Conservation (phyloP, 2,888 invertebrate genomes). For the Cloeon dipterum region DNA sequence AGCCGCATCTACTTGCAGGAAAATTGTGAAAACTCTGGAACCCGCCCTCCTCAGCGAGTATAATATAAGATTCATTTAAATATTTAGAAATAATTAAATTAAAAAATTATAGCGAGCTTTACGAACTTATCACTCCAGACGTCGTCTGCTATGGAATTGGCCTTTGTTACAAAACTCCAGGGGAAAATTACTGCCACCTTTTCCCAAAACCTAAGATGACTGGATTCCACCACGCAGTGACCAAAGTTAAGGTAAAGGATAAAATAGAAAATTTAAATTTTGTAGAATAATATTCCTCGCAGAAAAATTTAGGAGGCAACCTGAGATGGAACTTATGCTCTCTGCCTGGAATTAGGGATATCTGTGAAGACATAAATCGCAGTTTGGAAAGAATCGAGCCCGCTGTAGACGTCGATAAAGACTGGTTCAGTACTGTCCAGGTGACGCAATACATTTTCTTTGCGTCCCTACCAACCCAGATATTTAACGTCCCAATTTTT, state of each 20-base stretch:
- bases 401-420: constrained; percentile 13
- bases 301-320: too few species aligned
- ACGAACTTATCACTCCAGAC: constrained; percentile 13
- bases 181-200: constrained; percentile 13
- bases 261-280: not conserved
- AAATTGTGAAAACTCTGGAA: constrained; percentile 10
- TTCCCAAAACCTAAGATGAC: constrained; percentile 12
- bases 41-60: constrained; percentile 12
- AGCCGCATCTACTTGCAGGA: constrained; percentile 10
- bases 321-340: too few species aligned
- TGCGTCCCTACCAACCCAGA: not conserved
- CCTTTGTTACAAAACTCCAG: constrained; percentile 12
- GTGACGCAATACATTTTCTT: constrained; percentile 9
- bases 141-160: constrained; percentile 13
- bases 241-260: constrained; percentile 9
- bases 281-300: too few species aligned
- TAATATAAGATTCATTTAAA: not conserved
- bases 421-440: constrained; percentile 13
- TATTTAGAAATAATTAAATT: not conserved
- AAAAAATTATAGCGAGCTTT: constrained; percentile 9
- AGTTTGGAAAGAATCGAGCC: constrained; percentile 12
- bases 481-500: not conserved
- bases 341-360: constrained; percentile 12
- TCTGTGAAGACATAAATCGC: constrained; percentile 13
- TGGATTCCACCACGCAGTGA: constrained; percentile 8